Evolutionary conservation across 2,888 invertebrate species (phyloP).

Genomic region (Brenthis hecate): DNA sequence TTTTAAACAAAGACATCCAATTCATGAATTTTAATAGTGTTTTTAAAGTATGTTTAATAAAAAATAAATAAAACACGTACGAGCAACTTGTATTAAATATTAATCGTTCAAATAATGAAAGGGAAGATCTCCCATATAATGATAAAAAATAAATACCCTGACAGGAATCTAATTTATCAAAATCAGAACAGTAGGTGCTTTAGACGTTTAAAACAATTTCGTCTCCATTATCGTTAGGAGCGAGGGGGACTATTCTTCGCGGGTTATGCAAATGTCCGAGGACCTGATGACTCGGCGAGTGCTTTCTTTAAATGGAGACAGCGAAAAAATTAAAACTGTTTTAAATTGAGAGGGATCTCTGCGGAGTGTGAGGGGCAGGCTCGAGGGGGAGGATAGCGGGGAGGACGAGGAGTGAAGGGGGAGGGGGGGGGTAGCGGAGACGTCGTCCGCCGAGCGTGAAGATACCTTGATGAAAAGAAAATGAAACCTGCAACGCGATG

Average conservation of each 20-base stretch:
- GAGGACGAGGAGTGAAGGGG: slow-evolving; percentile 20
- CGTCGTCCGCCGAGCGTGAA: slow-evolving; percentile 63
- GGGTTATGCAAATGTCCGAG: slow-evolving; percentile 37
- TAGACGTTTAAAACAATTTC: slow-evolving; percentile 27
- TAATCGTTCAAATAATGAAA: too few species aligned
- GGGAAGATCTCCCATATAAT: too few species aligned
- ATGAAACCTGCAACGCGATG: slow-evolving; percentile 55
- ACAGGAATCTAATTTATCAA: slow-evolving; percentile 22
- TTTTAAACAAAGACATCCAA: too few species aligned
- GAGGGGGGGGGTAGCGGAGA: slow-evolving; percentile 40
- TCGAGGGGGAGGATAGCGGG: slow-evolving; percentile 3
- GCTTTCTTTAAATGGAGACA: slow-evolving; percentile 40
- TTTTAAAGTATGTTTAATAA: too few species aligned
- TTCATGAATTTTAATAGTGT: too few species aligned
- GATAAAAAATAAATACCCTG: slow-evolving; percentile 14
- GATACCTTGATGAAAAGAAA: slow-evolving; percentile 73
- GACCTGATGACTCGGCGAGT: slow-evolving; percentile 34
- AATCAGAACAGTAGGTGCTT: slow-evolving; percentile 13
- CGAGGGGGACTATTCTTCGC: slow-evolving; percentile 14
- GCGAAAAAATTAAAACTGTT: slow-evolving; percentile 56
- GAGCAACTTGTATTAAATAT: too few species aligned
- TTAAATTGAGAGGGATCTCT: slow-evolving; percentile 52
- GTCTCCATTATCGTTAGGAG: slow-evolving; percentile 24
- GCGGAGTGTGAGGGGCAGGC: slow-evolving; percentile 26
- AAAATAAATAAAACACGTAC: too few species aligned